Percentiles rank a stretch among this genome's conserved stretches.
These are phyloP conservation scores for Cairina moschata DNA, from an alignment of 2,113 vertebrate genomes.

Conservation along the genomic window DNA sequence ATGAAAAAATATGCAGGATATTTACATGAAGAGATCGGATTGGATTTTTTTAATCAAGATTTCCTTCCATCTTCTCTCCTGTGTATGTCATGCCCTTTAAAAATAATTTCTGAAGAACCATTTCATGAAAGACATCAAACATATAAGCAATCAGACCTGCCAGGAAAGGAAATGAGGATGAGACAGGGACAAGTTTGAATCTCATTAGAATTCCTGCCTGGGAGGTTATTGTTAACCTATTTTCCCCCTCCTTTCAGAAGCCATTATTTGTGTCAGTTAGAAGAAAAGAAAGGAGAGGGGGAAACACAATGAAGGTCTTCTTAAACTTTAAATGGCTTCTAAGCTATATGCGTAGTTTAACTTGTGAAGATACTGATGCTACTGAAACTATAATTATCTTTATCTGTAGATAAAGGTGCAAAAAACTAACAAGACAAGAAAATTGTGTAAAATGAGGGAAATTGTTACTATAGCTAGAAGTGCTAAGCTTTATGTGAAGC, in stretches of 20 bases:
- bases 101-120: constrained; percentile 29
- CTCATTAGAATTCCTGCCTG: constrained; percentile 56
- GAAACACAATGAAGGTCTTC: background rate
- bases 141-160: constrained; percentile 42
- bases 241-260: constrained; percentile 31
- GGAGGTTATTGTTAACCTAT: constrained; percentile 56
- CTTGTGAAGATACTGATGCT: background rate
- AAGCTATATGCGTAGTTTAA: background rate
- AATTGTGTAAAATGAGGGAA: background rate
- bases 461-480: background rate
- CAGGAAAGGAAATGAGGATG: constrained; percentile 40
- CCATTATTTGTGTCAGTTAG: constrained; percentile 44
- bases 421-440: background rate
- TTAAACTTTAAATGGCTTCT: constrained; percentile 30
- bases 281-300: background rate
- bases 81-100: background rate
- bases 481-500: background rate
- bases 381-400: background rate
- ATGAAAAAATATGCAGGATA: background rate
- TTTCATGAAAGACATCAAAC: constrained; percentile 40
- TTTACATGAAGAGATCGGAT: background rate
- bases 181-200: constrained; percentile 29
- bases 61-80: background rate
- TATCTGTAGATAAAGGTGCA: background rate
- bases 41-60: background rate